Conservation (phyloP, 2,888 invertebrate genomes). For the Apamea monoglypha region DNA sequence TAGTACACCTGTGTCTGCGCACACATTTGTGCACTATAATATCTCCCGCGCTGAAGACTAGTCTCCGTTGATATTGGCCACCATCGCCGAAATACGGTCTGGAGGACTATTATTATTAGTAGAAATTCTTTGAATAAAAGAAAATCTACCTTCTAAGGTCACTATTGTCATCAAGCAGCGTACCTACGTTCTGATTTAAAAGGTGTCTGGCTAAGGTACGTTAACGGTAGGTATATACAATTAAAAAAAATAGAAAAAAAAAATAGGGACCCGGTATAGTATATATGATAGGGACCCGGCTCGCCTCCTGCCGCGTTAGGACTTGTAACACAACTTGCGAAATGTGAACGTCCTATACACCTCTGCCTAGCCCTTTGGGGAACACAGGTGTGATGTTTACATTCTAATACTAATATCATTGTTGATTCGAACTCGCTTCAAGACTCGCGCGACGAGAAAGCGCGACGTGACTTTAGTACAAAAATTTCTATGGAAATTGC, state of each 20-base stretch:
- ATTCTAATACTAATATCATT: not conserved
- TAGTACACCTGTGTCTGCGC: no score
- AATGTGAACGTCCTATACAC: not conserved
- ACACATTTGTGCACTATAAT: no score
- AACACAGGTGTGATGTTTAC: not conserved
- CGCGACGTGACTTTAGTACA: no score
- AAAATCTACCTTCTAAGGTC: no score
- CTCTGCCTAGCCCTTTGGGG: not conserved
- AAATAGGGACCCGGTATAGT: no score
- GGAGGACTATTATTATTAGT: no score
- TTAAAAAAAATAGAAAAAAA: no score
- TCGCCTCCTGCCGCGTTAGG: not conserved
- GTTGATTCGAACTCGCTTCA: not conserved
- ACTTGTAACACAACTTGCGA: not conserved
- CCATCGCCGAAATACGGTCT: no score
- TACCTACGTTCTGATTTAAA: not conserved
- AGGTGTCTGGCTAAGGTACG: not conserved
- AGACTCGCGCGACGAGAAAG: not conserved
- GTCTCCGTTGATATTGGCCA: no score
- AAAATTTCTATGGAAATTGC: not conserved
- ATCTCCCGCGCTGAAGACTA: no score
- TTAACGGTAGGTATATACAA: not conserved
- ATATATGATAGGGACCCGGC: not conserved
- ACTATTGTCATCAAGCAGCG: not conserved
- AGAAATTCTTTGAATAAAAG: no score